phyloP scores from a whole-genome alignment of 2,797 vertebrate species.

The Pseudomugil gertrudae region DNA sequence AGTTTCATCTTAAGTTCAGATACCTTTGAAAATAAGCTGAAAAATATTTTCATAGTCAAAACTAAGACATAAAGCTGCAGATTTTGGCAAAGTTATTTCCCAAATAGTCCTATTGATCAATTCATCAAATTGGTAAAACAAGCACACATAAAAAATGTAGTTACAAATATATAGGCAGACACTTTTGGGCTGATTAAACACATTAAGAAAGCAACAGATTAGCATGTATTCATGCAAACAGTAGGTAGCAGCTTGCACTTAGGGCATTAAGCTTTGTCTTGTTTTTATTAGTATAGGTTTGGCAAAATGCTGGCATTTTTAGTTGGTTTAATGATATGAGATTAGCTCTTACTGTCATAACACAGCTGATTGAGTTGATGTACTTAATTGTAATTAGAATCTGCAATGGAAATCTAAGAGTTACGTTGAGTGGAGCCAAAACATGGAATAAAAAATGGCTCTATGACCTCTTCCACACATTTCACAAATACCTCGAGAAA shows the following conservation, averaged over 20 bases:
- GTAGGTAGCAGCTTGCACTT: not conserved
- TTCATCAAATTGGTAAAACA: not conserved
- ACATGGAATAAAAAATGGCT: not conserved
- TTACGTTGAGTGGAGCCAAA: no score
- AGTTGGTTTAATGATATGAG: no score
- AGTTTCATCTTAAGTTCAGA: no score
- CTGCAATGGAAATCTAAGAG: no score
- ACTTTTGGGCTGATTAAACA: conserved; percentile 1
- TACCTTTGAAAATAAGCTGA: not conserved
- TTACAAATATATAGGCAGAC: not conserved
- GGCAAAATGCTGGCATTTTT: no score
- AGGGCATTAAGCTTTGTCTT: no score
- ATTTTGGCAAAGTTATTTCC: not conserved
- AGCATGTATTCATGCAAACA: not conserved
- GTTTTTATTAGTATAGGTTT: no score
- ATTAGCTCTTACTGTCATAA: no score
- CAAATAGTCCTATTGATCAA: not conserved
- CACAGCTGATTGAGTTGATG: no score
- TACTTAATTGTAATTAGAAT: no score
- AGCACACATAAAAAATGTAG: not conserved
- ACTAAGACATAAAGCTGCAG: not conserved
- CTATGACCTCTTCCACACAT: not conserved
- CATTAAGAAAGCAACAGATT: not conserved
- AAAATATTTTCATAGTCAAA: not conserved
- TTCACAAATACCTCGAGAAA: no score